Evolutionary conservation across 2,888 invertebrate genomes (phyloP).

Genomic region (Entomobrya multifasciata): DNA sequence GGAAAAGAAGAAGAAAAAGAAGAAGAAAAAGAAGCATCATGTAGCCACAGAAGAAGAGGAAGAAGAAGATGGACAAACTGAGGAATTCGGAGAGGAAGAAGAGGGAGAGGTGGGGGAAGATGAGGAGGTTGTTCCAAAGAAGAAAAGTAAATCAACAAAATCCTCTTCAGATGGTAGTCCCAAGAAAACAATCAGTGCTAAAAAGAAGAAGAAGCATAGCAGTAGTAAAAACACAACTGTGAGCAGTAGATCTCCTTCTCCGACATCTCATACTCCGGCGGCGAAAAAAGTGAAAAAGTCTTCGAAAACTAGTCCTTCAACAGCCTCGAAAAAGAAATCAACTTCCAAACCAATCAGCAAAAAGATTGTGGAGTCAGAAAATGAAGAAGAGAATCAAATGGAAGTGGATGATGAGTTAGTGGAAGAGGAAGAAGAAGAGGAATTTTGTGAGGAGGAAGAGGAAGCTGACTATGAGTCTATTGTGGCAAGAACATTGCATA

Average conservation of each 20-base stretch:
- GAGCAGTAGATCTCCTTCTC: conserved; percentile 63
- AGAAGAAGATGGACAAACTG: not conserved
- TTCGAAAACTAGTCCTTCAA: conserved; percentile 47
- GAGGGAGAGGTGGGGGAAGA: conserved; percentile 72
- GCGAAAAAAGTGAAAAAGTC: conserved; percentile 67
- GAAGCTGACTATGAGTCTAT: conserved; percentile 70
- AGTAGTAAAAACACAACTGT: conserved; percentile 43
- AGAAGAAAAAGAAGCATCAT: conserved; percentile 35
- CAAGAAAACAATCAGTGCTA: conserved; percentile 83
- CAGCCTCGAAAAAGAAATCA: conserved; percentile 61
- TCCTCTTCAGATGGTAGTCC: conserved; percentile 80
- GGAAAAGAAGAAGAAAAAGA: conserved; percentile 59
- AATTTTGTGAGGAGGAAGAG: conserved; percentile 72
- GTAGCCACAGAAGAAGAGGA: conserved; percentile 79
- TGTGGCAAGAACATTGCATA: conserved; percentile 65
- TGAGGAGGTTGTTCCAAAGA: conserved; percentile 70
- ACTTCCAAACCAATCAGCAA: too few species aligned
- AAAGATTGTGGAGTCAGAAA: conserved; percentile 53
- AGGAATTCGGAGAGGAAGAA: conserved; percentile 78
- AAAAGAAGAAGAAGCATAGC: conserved; percentile 66
- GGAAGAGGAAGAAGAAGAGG: conserved; percentile 57
- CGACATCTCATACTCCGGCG: conserved; percentile 36
- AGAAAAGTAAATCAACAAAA: conserved; percentile 83
- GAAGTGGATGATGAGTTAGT: conserved; percentile 67
- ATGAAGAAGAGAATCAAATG: conserved; percentile 75